These are phyloP conservation scores for Oncopodura yosiiana DNA, from an alignment of 1,140 invertebrate species.

Conservation along the genomic window DNA sequence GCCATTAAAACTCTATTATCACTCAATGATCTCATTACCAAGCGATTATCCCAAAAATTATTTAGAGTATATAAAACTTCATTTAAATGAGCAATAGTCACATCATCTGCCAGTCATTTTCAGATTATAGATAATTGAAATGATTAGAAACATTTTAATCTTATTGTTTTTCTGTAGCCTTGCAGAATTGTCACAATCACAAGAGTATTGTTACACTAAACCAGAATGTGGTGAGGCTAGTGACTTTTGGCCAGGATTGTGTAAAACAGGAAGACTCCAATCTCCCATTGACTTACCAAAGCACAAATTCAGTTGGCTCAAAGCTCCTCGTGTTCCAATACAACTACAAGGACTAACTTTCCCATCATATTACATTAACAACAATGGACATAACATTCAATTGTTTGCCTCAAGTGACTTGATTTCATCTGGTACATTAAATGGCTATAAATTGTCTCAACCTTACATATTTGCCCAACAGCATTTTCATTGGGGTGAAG, in stretches of 20 bases:
- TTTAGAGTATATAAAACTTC: too few species aligned
- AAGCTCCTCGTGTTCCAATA: not conserved
- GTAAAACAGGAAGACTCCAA: not conserved
- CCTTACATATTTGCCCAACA: constrained; percentile 69
- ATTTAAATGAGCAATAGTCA: too few species aligned
- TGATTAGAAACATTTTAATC: too few species aligned
- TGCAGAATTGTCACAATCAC: too few species aligned
- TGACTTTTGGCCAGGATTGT: not conserved
- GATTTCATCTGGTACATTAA: constrained; percentile 37
- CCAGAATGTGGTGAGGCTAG: not conserved
- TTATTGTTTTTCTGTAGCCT: too few species aligned
- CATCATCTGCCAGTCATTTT: too few species aligned
- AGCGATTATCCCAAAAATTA: too few species aligned
- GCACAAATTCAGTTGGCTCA: not conserved
- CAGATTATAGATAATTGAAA: too few species aligned
- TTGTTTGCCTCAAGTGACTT: not conserved
- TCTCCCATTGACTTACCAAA: not conserved
- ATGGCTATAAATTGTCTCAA: constrained; percentile 58
- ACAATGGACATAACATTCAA: not conserved
- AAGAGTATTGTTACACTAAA: not conserved
- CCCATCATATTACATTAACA: not conserved
- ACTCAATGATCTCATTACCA: too few species aligned
- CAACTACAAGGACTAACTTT: not conserved
- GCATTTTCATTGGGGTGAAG: constrained; percentile 78
- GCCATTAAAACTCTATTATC: too few species aligned